phyloP scores from a whole-genome alignment of 2,113 vertebrate genomes.

The Eclectus roratus region DNA sequence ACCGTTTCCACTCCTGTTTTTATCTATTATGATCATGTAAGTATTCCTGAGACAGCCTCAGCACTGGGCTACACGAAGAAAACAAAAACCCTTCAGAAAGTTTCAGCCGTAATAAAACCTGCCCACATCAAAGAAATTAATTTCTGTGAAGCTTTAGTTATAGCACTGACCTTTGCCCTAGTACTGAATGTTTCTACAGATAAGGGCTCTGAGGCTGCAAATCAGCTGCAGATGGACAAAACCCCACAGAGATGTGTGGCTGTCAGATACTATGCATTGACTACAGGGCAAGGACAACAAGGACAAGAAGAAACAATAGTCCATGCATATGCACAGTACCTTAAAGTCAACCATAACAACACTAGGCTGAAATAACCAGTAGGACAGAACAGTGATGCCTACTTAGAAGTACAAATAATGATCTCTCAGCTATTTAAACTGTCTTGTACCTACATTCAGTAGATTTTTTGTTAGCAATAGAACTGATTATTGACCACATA shows the following conservation, averaged over 20 bases:
- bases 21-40: background rate
- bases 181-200: background rate
- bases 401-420: background rate
- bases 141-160: background rate
- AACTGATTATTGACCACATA: background rate
- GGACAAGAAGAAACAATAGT: background rate
- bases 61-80: background rate
- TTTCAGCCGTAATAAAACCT: background rate
- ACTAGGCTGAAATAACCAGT: background rate
- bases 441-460: background rate
- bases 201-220: background rate
- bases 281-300: background rate
- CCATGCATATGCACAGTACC: rapidly evolving
- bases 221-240: background rate
- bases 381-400: background rate
- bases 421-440: background rate
- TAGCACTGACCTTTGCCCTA: background rate
- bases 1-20: background rate
- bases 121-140: background rate
- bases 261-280: background rate
- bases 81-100: background rate
- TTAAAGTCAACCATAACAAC: background rate
- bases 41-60: background rate
- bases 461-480: background rate
- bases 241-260: rapidly evolving